A percentile compares a stretch with the other conserved stretches of the same genome.
These are phyloP conservation scores for Pardosa pseudoannulata DNA, from an alignment of 2,888 invertebrate species.

Conservation along the genomic window DNA sequence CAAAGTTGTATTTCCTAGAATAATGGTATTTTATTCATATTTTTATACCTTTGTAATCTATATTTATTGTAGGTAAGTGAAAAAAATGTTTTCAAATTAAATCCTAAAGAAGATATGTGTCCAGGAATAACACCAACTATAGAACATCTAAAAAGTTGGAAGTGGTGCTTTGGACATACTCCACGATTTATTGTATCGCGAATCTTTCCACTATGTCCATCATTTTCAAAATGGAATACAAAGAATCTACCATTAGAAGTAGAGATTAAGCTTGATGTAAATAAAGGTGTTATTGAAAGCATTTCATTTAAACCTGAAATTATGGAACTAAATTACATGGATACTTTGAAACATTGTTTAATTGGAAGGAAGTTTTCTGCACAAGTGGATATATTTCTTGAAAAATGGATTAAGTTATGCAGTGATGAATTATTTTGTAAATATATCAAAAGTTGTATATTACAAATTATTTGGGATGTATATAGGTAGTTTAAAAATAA, in stretches of 20 bases:
- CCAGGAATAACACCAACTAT: slow-evolving; percentile 85
- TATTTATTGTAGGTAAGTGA: slow-evolving; percentile 25
- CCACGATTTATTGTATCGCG: slow-evolving; percentile 83
- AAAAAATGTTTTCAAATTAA: slow-evolving; percentile 80
- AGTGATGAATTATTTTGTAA: slow-evolving; percentile 16
- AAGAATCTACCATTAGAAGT: slow-evolving; percentile 17
- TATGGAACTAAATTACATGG: slow-evolving; percentile 16
- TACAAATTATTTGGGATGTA: slow-evolving; percentile 27
- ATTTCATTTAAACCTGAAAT: slow-evolving; percentile 36
- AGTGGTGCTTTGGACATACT: slow-evolving; percentile 92
- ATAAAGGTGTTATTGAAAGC: slow-evolving; percentile 41
- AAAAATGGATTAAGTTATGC: slow-evolving; percentile 27
- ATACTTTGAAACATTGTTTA: slow-evolving; percentile 11
- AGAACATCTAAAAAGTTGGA: slow-evolving; percentile 86
- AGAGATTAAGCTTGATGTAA: slow-evolving; percentile 20
- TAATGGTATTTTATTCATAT: neutral
- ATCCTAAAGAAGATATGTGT: slow-evolving; percentile 92
- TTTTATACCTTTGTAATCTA: neutral
- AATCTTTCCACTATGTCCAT: slow-evolving; percentile 33
- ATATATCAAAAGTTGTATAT: slow-evolving; percentile 1
- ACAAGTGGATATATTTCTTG: neutral
- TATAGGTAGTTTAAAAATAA: slow-evolving; percentile 8
- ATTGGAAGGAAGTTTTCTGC: slow-evolving; percentile 22
- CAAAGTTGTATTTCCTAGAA: neutral
- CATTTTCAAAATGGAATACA: neutral